These are phyloP conservation scores for Hyles vespertilio DNA, from an alignment of 1,140 invertebrate species.

Conservation along the genomic window DNA sequence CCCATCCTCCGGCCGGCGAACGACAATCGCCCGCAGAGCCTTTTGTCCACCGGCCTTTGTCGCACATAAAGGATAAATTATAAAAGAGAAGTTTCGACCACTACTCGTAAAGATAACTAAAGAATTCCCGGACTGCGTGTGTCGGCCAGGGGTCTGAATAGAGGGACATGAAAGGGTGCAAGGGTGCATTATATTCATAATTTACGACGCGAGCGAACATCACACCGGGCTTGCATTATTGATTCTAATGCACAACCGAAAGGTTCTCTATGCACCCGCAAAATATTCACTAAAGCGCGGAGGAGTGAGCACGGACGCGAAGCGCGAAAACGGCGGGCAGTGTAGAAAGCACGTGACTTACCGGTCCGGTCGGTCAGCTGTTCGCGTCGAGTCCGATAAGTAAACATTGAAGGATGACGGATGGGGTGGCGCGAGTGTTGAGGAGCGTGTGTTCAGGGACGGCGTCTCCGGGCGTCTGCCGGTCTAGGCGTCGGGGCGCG, in stretches of 20 bases:
- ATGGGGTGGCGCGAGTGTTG: constrained; percentile 40
- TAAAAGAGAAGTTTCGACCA: constrained; percentile 55
- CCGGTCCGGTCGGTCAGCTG: constrained; percentile 66
- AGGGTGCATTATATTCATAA: constrained; percentile 66
- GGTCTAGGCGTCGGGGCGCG: constrained; percentile 63
- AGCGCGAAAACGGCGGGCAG: constrained; percentile 15
- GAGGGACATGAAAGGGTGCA: constrained; percentile 52
- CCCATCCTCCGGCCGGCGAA: constrained; percentile 36
- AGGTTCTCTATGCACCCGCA: constrained; percentile 25
- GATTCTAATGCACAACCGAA: constrained; percentile 40
- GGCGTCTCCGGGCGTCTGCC: constrained; percentile 69
- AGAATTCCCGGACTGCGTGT: constrained; percentile 48
- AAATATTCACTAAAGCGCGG: constrained; percentile 28
- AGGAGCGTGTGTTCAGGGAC: constrained; percentile 60
- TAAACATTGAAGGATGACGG: constrained; percentile 65
- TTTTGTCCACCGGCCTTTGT: constrained; percentile 61
- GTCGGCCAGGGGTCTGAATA: constrained; percentile 48
- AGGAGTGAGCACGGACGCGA: constrained; percentile 9
- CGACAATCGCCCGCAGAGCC: constrained; percentile 41
- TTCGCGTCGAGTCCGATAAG: constrained; percentile 55
- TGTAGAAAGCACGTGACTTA: constrained; percentile 64
- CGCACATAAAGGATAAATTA: constrained; percentile 62
- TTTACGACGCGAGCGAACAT: constrained; percentile 49
- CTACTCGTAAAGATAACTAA: constrained; percentile 62
- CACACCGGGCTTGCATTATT: constrained; percentile 44